A percentile compares a stretch with the other conserved stretches of the same genome.
phyloP scores from a whole-genome alignment of 2,888 invertebrate species.

The Noctua comes region DNA sequence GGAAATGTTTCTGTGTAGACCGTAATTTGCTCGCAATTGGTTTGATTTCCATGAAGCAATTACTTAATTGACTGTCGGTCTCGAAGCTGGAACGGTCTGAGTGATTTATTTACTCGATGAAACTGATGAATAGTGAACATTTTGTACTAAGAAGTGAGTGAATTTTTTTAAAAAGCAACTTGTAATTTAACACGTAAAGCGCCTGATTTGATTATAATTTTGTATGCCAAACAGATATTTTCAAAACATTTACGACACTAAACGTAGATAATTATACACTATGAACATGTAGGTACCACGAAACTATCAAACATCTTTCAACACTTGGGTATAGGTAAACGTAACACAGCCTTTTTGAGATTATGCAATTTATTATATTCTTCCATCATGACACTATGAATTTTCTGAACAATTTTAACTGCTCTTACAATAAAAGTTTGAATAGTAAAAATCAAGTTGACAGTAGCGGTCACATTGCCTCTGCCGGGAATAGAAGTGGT shows the following conservation, averaged over 20 bases:
- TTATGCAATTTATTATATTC: neutral
- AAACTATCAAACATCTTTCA: neutral
- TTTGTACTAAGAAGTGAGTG: neutral
- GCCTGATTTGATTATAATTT: neutral
- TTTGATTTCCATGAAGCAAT: constrained; percentile 47
- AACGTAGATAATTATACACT: neutral
- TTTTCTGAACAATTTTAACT: neutral
- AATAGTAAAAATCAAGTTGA: constrained; percentile 33
- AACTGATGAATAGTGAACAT: constrained; percentile 13
- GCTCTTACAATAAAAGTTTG: neutral
- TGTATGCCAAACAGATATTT: neutral
- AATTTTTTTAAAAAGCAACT: neutral
- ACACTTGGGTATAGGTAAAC: neutral
- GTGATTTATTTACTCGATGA: constrained; percentile 31
- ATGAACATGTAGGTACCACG: neutral
- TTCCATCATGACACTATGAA: neutral
- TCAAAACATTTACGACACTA: neutral
- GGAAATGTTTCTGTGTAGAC: constrained; percentile 29
- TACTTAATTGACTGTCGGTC: constrained; percentile 34
- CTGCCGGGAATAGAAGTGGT: constrained; percentile 24
- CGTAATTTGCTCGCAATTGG: constrained; percentile 32
- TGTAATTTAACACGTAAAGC: neutral
- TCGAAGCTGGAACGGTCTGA: neutral
- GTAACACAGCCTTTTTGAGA: neutral
- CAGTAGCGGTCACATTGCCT: constrained; percentile 4